Base-by-base conservation (phyloP, 2,888 invertebrate genomes). In the Heliconius ethilla region DNA sequence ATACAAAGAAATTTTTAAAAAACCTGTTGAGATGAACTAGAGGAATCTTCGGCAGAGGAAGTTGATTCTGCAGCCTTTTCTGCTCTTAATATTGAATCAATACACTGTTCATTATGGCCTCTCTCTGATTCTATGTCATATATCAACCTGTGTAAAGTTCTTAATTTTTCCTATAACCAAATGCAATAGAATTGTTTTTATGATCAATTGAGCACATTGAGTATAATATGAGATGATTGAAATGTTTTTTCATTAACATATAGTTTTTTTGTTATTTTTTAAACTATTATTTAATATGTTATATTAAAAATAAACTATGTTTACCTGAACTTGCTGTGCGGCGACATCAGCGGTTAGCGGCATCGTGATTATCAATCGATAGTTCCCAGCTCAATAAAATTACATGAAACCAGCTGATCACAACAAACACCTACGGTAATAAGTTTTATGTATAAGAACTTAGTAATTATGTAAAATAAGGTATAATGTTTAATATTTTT, bases 121-220 rank as follows among this genome's bases (percentile, higher is more conserved):
- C 98, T 95, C 86, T 97, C 98, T 74, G 96, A 96, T 88, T 98
- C 98, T 83, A 98, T 96, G 76, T 98, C 97, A 88, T 97, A 97
- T 62, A 98, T 96, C 15, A 97, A 90, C 69, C 96, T 95, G 84
- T 97, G 97, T 22, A 98, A 92, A 9, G 96, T 96, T 86, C 97
- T 96, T 29, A 98, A 91, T 27, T 98, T 95, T 83, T 98, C 98
- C 96, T 98, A 89, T 5, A 70, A 76, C 10, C 85, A 87, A 85
- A 67, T 13, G 40, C 0, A 59, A 22, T 55, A 55, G 6, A 55
- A 55, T 9, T 55, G 7, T 55, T 55, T 55, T 22, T 9, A 55
- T 55, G 0, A 55, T 55, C 3, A 2, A 22, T 22, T 18, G 3
- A 55, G 22, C 22, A 55, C 55, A 55, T 55, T 55, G 22, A 45